phyloP scores from a whole-genome alignment of 2,888 invertebrate species.

The Gastracanthus pulcherrimus region DNA sequence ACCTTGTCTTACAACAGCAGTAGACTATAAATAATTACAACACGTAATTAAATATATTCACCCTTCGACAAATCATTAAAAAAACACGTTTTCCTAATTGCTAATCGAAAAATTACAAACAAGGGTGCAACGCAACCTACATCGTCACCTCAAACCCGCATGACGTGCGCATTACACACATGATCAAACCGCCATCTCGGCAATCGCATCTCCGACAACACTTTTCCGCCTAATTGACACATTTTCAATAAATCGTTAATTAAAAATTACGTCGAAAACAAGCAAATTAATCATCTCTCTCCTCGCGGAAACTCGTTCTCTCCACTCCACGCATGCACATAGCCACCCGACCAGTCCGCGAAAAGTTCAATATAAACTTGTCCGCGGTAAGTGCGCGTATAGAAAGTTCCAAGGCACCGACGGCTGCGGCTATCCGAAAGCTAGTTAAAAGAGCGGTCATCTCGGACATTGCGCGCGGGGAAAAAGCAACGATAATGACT shows the following conservation, averaged over 20 bases:
- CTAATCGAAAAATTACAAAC: neutral
- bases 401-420: conserved; percentile 39
- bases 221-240: conserved; percentile 42
- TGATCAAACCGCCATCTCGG: neutral
- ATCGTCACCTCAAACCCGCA: too few relatives aligned
- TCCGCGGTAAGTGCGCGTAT: neutral
- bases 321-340: neutral
- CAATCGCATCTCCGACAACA: neutral
- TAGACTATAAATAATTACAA: too few relatives aligned
- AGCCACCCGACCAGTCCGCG: neutral
- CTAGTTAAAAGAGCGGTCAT: neutral
- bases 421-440: conserved; percentile 50
- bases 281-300: conserved; percentile 34
- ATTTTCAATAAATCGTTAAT: conserved; percentile 27
- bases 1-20: too few relatives aligned
- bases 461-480: neutral
- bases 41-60: too few relatives aligned
- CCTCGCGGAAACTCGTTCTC: neutral
- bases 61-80: too few relatives aligned
- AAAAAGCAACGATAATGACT: conserved; percentile 25
- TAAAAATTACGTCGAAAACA: conserved; percentile 36
- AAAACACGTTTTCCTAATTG: too few relatives aligned
- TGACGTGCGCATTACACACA: neutral
- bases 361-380: conserved; percentile 39
- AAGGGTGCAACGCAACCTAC: neutral